These are phyloP conservation scores for Cartodere bifasciata DNA, from an alignment of 2,888 invertebrate genomes.

Conservation along the genomic window DNA sequence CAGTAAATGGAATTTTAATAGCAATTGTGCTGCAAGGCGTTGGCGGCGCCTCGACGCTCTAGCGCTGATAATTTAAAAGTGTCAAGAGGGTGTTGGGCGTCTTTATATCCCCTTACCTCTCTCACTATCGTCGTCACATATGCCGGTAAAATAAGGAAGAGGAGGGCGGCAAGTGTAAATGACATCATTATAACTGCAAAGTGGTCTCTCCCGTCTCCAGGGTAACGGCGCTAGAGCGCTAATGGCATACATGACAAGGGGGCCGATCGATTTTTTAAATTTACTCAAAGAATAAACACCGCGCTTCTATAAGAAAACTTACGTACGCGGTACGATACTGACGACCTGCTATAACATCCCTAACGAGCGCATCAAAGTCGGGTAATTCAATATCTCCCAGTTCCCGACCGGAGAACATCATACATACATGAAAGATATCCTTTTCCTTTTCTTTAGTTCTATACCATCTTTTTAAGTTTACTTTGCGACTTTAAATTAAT, in stretches of 20 bases:
- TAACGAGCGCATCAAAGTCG: slow-evolving; percentile 10
- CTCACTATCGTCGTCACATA: slow-evolving; percentile 24
- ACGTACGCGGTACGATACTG: slow-evolving; percentile 11
- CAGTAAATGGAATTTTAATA: slow-evolving; percentile 24
- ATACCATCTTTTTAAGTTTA: too few relatives aligned
- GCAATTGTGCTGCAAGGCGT: slow-evolving; percentile 20
- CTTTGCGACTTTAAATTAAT: too few relatives aligned
- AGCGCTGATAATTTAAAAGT: slow-evolving; percentile 18
- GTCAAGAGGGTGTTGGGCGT: slow-evolving; percentile 13
- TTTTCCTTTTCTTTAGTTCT: too few relatives aligned
- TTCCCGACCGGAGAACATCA: too few relatives aligned
- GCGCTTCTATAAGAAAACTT: too few relatives aligned
- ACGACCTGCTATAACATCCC: slow-evolving; percentile 9
- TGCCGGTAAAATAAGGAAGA: slow-evolving; percentile 33
- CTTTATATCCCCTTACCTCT: slow-evolving; percentile 8
- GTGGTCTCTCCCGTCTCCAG: slow-evolving; percentile 37
- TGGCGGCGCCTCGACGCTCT: slow-evolving; percentile 13
- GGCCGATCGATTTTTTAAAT: slow-evolving; percentile 38
- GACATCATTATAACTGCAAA: slow-evolving; percentile 41
- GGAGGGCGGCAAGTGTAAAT: slow-evolving; percentile 38
- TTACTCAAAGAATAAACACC: slow-evolving; percentile 37
- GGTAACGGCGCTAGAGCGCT: slow-evolving; percentile 35
- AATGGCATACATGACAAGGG: slow-evolving; percentile 39
- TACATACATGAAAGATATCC: too few relatives aligned
- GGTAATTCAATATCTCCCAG: too few relatives aligned